Base-by-base conservation (phyloP, 2,888 invertebrate genomes). In the Smittia sp. region DNA sequence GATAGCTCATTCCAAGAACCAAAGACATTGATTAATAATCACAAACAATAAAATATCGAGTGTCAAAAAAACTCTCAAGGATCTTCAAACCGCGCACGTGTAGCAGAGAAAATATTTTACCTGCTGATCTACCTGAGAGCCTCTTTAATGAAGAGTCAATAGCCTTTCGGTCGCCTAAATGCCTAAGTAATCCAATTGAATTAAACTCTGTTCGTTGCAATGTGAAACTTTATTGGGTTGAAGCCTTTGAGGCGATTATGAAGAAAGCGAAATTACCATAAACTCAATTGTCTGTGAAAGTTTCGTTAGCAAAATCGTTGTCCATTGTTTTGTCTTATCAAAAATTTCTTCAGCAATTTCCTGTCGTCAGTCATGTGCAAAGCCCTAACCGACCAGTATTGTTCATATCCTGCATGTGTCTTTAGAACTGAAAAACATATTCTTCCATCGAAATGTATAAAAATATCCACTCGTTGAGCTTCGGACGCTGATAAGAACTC, bases 251-350 rank as follows among this genome's bases (percentile, higher is more conserved):
- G 46, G 2, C 46, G 46, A 46, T 46, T 13, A 46, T 15, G 11
- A 46, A 46, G 46, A 46, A 46, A 46, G 13, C 18, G 54, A 54
- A 70, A 70, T 70, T 70, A 18, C 52, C 69, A 70, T 70, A 70
- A 54, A 54, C 27, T 70, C 32, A 70, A 70, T 70, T 54, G 69
- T 11, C 69, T 70, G 69, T 70, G 69, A 70, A 70, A 70, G 69
- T 70, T 70, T 65, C 22, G 7, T 58, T 58, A 4, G 9, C 18
- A 58, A 58, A 58, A 58, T 58, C 58, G 58, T 27, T 27, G 27
- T 2, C 63, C 63, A 63, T 63, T 63, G 63, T 63, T 25, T n/a
- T 63, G 11, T 58, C 18, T 63, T 63, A 63, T 63, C 63, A 22
- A 15, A 63, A 25, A 63, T 63, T 63, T 27, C 63, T 63, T 63